Conservation (phyloP, 2,888 invertebrate species). For the Clitarchus hookeri region DNA sequence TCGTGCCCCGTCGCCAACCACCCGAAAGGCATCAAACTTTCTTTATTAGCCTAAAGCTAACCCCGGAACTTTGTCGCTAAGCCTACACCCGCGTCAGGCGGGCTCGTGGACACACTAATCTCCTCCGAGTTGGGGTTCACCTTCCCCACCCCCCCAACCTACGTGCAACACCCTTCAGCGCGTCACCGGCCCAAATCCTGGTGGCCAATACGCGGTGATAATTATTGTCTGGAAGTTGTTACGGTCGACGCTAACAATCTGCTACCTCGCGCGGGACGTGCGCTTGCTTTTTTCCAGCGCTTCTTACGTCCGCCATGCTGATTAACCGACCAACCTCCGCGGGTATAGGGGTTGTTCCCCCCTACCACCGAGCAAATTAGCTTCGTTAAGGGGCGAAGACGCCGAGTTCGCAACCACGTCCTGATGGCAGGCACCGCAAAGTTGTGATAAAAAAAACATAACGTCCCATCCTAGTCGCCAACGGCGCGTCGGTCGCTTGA, state of each 20-base stretch:
- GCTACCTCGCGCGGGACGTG: background rate
- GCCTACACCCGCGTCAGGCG: background rate
- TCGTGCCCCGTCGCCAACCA: background rate
- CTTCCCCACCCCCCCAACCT: too few relatives aligned
- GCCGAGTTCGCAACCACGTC: background rate
- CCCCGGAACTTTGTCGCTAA: slow-evolving; percentile 15
- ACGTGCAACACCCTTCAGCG: background rate
- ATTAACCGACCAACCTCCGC: background rate
- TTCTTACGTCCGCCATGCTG: background rate
- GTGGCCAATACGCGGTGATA: background rate
- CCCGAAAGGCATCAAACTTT: slow-evolving; percentile 22
- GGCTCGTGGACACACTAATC: background rate
- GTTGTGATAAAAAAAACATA: background rate
- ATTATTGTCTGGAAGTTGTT: background rate
- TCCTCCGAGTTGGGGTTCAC: background rate
- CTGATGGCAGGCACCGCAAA: background rate
- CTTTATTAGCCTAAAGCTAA: slow-evolving; percentile 29
- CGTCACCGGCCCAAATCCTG: background rate
- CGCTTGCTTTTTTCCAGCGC: background rate
- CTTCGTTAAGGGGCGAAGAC: background rate
- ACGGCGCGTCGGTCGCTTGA: too few relatives aligned
- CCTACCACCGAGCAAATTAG: background rate
- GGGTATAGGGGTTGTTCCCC: background rate
- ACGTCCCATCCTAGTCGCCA: background rate
- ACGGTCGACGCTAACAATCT: background rate